Conservation (phyloP, 2,113 vertebrate species). For the Setophaga coronata region DNA sequence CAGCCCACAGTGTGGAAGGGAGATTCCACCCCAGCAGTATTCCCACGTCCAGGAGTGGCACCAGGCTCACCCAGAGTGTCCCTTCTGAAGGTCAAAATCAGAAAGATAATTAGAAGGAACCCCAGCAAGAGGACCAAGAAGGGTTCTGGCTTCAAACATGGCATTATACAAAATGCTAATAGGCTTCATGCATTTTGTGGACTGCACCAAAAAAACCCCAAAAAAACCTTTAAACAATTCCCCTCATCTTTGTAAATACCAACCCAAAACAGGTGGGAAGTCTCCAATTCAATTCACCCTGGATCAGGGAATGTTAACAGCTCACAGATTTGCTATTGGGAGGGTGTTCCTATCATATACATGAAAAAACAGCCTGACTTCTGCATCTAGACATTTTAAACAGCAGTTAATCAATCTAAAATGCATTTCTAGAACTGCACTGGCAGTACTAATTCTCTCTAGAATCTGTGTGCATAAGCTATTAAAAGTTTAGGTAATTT, state of each 20-base stretch:
- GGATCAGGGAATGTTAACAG: not conserved
- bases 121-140: not conserved
- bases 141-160: not conserved
- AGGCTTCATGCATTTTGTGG: not conserved
- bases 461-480: not conserved
- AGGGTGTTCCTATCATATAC: fast-evolving
- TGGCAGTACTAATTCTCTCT: not conserved
- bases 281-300: not conserved
- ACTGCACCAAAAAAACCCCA: not conserved
- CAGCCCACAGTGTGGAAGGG: fast-evolving
- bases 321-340: not conserved
- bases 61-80: not conserved
- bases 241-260: not conserved
- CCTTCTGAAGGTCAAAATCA: not conserved
- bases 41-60: fast-evolving
- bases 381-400: not conserved
- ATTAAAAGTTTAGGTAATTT: not conserved
- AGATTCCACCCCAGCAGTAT: not conserved
- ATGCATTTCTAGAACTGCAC: not conserved
- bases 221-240: not conserved
- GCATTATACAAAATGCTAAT: fast-evolving
- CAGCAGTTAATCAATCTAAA: not conserved
- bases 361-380: not conserved
- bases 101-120: not conserved
- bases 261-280: not conserved